A percentile compares a stretch with the other conserved stretches of the same genome.
phyloP scores from a whole-genome alignment of 2,113 vertebrate genomes.

The Vombatus ursinus region DNA sequence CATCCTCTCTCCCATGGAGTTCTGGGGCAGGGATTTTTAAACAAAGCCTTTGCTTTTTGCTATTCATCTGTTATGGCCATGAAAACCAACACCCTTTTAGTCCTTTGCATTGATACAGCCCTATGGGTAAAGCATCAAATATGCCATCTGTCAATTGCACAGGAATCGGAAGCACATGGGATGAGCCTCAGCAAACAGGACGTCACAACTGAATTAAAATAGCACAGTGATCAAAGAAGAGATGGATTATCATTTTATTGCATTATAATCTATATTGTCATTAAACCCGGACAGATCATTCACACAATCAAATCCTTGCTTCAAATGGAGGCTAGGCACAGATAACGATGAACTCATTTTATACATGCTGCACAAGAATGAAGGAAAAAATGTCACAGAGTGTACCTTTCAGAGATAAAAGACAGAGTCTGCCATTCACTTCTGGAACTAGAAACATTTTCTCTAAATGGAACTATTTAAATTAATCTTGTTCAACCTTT shows the following conservation, averaged over 20 bases:
- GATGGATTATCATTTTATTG: conserved; percentile 81
- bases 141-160: conserved; percentile 75
- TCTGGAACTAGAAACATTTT: conserved; percentile 61
- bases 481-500: conserved; percentile 70
- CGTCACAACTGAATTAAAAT: conserved; percentile 80
- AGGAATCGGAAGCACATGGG: conserved; percentile 72
- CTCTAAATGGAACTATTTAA: conserved; percentile 67
- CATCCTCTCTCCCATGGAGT: conserved; percentile 66
- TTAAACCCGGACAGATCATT: conserved; percentile 71
- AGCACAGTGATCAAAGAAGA: conserved; percentile 61
- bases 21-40: conserved; percentile 77
- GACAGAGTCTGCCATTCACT: conserved; percentile 29
- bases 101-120: conserved; percentile 73
- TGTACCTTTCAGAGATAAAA: conserved; percentile 59
- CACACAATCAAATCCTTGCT: conserved; percentile 56
- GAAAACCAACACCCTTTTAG: conserved; percentile 83
- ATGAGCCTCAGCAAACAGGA: conserved; percentile 76
- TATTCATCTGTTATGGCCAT: conserved; percentile 81
- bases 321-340: conserved; percentile 32
- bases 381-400: conserved; percentile 51
- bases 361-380: conserved; percentile 2
- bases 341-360: conserved; percentile 49
- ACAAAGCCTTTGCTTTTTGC: conserved; percentile 76
- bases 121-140: conserved; percentile 78
- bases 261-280: conserved; percentile 72